Evolutionary conservation across 2,888 invertebrate species (phyloP).

Genomic region (Cheilosia variabilis): DNA sequence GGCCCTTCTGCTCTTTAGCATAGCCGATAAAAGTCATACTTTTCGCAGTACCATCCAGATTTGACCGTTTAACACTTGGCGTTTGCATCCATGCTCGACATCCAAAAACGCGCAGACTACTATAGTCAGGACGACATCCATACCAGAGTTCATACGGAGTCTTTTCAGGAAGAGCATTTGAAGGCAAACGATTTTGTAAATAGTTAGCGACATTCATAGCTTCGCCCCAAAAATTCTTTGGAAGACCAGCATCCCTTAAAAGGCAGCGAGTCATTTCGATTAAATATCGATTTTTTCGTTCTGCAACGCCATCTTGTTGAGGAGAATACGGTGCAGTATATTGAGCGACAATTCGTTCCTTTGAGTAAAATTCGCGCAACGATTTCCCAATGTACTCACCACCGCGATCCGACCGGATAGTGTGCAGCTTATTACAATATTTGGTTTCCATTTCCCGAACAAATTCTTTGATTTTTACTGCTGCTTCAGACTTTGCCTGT

Average conservation of each 20-base stretch:
- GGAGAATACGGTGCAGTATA: constrained; percentile 78
- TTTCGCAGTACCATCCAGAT: constrained; percentile 3
- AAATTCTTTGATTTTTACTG: no score
- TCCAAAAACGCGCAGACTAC: constrained; percentile 15
- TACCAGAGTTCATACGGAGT: constrained; percentile 11
- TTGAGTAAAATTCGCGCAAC: not conserved
- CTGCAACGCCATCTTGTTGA: constrained; percentile 80
- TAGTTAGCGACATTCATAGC: not conserved
- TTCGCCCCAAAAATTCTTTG: not conserved
- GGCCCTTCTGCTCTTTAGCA: constrained; percentile 5
- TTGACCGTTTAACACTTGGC: constrained; percentile 2
- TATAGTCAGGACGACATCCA: not conserved
- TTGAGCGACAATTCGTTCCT: not conserved
- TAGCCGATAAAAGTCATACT: constrained; percentile 21
- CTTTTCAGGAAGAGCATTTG: constrained; percentile 2
- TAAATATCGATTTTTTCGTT: constrained; percentile 79
- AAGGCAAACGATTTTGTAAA: constrained; percentile 6
- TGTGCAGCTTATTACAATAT: not conserved
- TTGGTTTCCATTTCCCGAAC: no score
- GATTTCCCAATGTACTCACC: no score
- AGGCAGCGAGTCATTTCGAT: constrained; percentile 77
- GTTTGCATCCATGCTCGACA: not conserved
- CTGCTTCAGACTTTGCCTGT: not conserved
- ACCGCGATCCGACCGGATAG: not conserved
- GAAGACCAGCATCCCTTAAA: not conserved